These are phyloP conservation scores for Tuta absoluta DNA, from an alignment of 2,888 invertebrate species.

Conservation along the genomic window DNA sequence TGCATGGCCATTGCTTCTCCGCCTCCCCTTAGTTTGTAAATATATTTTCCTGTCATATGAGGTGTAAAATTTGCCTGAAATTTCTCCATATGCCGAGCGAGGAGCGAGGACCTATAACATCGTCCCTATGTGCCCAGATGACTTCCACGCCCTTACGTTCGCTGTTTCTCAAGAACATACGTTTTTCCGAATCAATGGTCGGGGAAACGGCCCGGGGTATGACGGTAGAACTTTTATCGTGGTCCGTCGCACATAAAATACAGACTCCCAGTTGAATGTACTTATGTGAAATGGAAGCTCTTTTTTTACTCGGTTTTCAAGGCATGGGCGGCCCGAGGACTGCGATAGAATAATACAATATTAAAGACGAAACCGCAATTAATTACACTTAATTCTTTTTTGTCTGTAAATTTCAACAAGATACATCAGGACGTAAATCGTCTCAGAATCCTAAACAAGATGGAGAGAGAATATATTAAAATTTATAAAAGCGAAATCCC, in stretches of 20 bases:
- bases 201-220: conserved; percentile 23
- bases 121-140: conserved; percentile 6
- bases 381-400: too few species aligned
- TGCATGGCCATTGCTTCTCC: background rate
- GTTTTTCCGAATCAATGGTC: conserved; percentile 31
- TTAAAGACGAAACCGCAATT: background rate
- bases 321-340: background rate
- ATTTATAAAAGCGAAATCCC: too few species aligned
- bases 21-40: too few species aligned
- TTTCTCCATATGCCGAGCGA: conserved; percentile 6
- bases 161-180: conserved; percentile 25
- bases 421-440: too few species aligned
- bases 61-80: conserved; percentile 1
- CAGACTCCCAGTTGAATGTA: conserved; percentile 30
- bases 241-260: conserved; percentile 31
- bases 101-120: background rate
- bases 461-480: too few species aligned
- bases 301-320: background rate
- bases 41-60: background rate
- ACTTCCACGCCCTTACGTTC: conserved; percentile 18
- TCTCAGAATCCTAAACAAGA: too few species aligned
- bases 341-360: background rate
- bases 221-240: conserved; percentile 30
- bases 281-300: background rate
- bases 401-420: too few species aligned